Conservation (phyloP, 1,140 invertebrate genomes). For the Parapsyche elsis region DNA sequence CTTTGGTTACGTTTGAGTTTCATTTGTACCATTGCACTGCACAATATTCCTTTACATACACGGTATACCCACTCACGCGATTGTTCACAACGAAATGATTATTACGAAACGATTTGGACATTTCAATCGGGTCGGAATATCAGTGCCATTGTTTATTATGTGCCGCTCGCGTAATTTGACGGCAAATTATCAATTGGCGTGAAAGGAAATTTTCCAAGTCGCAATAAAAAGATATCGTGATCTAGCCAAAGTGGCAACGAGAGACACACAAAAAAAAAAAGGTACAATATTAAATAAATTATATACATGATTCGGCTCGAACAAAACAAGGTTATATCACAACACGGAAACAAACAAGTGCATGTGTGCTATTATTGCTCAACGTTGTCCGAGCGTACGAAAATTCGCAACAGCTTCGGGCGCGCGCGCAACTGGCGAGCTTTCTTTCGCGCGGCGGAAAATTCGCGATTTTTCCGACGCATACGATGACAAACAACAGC, state of each 20-base stretch:
- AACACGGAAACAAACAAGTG: background rate
- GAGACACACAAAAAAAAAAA: too few species aligned
- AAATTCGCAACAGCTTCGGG: too few species aligned
- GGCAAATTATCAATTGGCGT: conserved; percentile 12
- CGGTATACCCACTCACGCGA: background rate
- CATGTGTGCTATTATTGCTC: too few species aligned
- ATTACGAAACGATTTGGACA: conserved; percentile 10
- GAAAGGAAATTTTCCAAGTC: conserved; percentile 11
- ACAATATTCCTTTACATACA: too few species aligned
- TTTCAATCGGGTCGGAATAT: conserved; percentile 2
- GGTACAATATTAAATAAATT: background rate
- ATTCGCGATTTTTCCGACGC: too few species aligned
- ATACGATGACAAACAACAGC: too few species aligned
- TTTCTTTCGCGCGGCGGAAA: too few species aligned
- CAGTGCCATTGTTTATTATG: conserved; percentile 3
- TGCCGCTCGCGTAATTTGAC: background rate
- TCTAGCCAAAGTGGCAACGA: background rate
- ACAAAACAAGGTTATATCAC: background rate
- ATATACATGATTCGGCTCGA: background rate
- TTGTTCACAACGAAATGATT: background rate
- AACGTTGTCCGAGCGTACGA: too few species aligned
- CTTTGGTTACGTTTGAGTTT: too few species aligned
- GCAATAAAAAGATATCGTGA: background rate
- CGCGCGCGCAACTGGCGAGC: too few species aligned
- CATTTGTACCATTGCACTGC: too few species aligned